Base-by-base conservation (phyloP, 2,888 invertebrate genomes). In the Toxonevra muliebris region DNA sequence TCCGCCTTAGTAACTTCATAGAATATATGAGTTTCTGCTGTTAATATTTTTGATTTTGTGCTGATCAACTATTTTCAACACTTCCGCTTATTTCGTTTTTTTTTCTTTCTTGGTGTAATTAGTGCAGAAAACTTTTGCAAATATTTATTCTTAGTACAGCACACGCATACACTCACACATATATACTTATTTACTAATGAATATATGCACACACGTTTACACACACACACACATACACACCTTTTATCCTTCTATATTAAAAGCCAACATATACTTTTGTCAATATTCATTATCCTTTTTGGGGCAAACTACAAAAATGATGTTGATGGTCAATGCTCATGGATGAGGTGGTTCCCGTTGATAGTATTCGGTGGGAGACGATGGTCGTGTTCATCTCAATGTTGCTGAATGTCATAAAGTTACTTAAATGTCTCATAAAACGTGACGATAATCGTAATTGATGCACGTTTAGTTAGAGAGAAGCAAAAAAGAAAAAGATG, bases 401-500 rank as follows among this genome's bases (percentile, higher is more conserved):
- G 68, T 75, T 62, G 68, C 74, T 72, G 73, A 48, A 71, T 73
- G 76, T 80, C 83, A 83, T 83, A 83, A 83, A 83, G 77, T 82
- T 83, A 80, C 77, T 78, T 77, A 78, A 80, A 82, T 80, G 83
- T 83, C 84, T 83, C 83, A 83, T 84, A 84, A 84, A 84, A 84
- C 84, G 84, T 84, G 84, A 84, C 82, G 81, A 83, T 84, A 84
- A 84, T 84, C 84, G 80, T 84, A 84, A 84, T 83, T 84, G 84
- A 84, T 84, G 84, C 59, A 66, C 60, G 53, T 41, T 52, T 30
- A 30, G 30, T 30, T 55, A 64, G 30, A 13, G n/a, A 15, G 57
- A 19, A 17, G 50, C 57, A 57, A 55, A 40, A 30, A 30, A 7
- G 30, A 7, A 30, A 30, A 30, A 7, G 30, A 7, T 30, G 30